Conservation (phyloP, 2,888 invertebrate species). For the Adineta ricciae region DNA sequence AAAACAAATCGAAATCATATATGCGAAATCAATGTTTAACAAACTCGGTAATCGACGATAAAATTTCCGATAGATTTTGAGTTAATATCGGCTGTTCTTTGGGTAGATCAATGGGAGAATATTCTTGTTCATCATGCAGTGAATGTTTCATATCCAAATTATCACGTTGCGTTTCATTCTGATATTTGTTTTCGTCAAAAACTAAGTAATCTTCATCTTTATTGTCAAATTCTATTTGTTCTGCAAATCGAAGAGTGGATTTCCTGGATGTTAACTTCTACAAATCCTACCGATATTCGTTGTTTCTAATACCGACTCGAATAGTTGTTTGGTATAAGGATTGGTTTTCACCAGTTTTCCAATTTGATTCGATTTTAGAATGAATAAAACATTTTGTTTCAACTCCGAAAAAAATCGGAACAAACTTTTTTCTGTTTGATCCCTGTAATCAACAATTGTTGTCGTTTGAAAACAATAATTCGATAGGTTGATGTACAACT, state of each 20-base stretch:
- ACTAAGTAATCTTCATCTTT: background rate
- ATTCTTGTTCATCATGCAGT: background rate
- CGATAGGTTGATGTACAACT: background rate
- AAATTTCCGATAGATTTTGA: background rate
- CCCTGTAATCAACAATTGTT: background rate
- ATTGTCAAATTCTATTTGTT: background rate
- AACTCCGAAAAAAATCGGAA: background rate
- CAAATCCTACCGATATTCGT: background rate
- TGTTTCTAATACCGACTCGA: background rate
- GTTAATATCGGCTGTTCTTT: background rate
- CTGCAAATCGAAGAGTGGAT: background rate
- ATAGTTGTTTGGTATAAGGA: background rate
- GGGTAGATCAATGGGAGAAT: background rate
- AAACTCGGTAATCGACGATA: background rate
- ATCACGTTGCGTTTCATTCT: background rate
- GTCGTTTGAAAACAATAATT: constrained; percentile 3
- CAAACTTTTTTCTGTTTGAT: background rate
- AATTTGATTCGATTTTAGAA: background rate
- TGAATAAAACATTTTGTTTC: background rate
- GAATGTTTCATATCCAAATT: too few relatives aligned
- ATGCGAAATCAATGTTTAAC: background rate
- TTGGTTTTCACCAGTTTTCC: background rate
- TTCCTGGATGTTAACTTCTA: background rate
- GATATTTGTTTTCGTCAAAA: background rate
- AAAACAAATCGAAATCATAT: background rate